Evolutionary conservation across 2,113 vertebrate species (phyloP), one percentile per base, ranked within the genome.

Genomic region (Anhinga anhinga): DNA sequence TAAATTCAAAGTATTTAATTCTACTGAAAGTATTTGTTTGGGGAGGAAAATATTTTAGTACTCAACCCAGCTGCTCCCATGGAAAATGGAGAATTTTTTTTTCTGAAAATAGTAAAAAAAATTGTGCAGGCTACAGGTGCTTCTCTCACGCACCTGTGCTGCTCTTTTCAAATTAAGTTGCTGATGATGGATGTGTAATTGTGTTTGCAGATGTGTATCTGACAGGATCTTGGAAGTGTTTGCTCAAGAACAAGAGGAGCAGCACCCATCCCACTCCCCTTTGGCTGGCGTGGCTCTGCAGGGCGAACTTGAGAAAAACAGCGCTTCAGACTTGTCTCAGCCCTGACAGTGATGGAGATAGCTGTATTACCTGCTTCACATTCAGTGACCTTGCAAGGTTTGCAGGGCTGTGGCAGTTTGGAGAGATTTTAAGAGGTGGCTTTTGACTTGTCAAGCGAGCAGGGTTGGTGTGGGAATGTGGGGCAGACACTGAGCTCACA

Each of bases 241-340:
- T 95, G 72, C 66, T 89, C 26, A 42, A 44, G 90, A 93, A 92
- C 88, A 95, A 92, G 96, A 95, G 86, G 29, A 96, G 53, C 72
- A 86, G 96, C 59, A 66, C 44, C 69, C 88, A 93, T 56, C 67
- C 72, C 47, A 18, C 85, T 91, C 85, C 84, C 59, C 52, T 90
- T 69, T n/a, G 69, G 50, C 80, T 95, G 72, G 50, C 0, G 38
- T 2, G 32, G 55, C 40, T 94, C 74, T 58, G 29, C 61, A 56
- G 50, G 80, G 44, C 1, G 1, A 55, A 59, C 56, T 34, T 47
- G 72, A 86, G 94, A 91, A 69, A 92, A 85, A 20, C 76, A 81
- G 45, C 1, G 0, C 74, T 86, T 62, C 49, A 90, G 67, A 18
- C 20, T 25, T 78, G 42, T 74, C 76, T 86, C 23, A 8, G 67